phyloP scores from a whole-genome alignment of 2,888 invertebrate species.

The Clusia tigrina region DNA sequence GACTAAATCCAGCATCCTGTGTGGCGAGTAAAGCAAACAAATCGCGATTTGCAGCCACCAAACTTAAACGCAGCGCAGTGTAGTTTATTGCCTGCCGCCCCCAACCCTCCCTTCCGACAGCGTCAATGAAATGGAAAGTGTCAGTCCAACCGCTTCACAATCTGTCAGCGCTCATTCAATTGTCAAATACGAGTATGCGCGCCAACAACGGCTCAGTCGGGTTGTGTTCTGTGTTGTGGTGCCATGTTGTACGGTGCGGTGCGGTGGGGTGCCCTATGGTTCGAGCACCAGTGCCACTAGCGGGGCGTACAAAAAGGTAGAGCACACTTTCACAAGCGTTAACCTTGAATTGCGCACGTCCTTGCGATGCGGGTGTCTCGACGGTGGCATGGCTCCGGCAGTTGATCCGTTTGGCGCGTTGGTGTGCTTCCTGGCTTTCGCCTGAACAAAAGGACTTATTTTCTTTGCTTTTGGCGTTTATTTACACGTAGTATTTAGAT shows the following conservation, averaged over 20 bases:
- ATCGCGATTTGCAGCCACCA: no score
- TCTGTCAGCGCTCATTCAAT: slow-evolving; percentile 3
- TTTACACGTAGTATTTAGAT: no score
- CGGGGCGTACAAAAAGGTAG: no score
- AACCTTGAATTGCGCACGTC: background rate
- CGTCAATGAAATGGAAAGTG: slow-evolving; percentile 38
- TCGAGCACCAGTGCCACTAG: background rate
- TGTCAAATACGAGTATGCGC: background rate
- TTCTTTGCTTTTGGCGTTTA: no score
- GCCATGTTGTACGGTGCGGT: background rate
- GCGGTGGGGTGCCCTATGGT: background rate
- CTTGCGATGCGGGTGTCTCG: background rate
- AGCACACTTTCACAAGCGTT: no score
- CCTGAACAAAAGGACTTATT: no score
- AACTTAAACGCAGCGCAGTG: background rate
- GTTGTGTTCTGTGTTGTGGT: no score
- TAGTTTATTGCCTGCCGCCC: background rate
- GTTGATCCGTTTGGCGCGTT: no score
- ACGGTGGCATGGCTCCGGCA: no score
- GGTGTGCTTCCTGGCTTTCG: no score
- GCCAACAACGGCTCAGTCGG: background rate
- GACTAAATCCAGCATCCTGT: background rate
- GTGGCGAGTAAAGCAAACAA: background rate
- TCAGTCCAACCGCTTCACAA: slow-evolving; percentile 7
- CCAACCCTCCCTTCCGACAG: background rate